phyloP scores from a whole-genome alignment of 2,797 vertebrate species.

The Chaetodon trifasciatus region DNA sequence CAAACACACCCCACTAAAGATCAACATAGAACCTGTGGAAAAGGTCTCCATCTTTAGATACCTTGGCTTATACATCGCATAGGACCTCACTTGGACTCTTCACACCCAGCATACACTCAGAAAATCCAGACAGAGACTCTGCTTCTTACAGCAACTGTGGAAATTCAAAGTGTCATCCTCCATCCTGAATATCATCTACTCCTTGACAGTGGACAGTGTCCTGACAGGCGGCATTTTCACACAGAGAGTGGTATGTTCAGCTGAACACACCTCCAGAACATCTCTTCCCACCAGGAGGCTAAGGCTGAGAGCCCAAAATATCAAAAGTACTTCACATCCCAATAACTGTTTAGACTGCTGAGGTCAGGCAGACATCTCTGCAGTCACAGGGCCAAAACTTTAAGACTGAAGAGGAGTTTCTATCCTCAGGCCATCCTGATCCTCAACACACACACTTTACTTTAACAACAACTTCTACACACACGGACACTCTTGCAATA shows the following conservation, averaged over 20 bases:
- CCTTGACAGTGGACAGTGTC: not conserved
- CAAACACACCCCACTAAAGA: too few relatives aligned
- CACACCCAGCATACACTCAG: too few relatives aligned
- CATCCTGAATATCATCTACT: not conserved
- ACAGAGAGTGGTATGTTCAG: not conserved
- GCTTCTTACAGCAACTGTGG: not conserved
- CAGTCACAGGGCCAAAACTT: not conserved
- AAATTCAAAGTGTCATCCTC: not conserved
- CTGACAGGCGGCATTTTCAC: not conserved
- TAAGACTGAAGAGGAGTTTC: not conserved
- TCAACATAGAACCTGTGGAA: too few relatives aligned
- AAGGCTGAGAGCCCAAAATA: not conserved
- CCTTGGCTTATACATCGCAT: too few relatives aligned
- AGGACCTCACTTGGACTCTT: too few relatives aligned
- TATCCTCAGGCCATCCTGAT: not conserved
- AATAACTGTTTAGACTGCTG: conserved; percentile 1
- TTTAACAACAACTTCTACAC: not conserved
- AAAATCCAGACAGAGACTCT: too few relatives aligned
- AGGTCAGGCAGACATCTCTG: not conserved
- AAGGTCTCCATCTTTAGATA: too few relatives aligned
- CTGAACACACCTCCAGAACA: not conserved
- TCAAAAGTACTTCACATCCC: not conserved
- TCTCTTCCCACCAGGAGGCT: not conserved
- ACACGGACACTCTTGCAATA: not conserved
- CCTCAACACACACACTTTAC: not conserved